Percentiles rank a stretch among this genome's conserved stretches.
Conservation (phyloP, 64 coral and sea anemone species). For the Stichodactyla helianthus region DNA sequence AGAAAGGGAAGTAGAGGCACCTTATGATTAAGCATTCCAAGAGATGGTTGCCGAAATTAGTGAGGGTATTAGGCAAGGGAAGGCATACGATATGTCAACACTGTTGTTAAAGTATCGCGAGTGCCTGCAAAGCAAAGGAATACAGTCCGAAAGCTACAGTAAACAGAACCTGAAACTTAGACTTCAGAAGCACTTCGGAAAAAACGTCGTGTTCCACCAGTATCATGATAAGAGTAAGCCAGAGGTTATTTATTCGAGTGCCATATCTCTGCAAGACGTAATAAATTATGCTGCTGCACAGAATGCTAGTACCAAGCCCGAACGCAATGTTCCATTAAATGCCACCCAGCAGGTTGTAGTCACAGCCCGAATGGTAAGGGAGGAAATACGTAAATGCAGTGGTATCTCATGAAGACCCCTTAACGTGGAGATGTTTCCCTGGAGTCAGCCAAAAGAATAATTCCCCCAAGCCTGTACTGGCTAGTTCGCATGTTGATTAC, state of each 20-base stretch:
- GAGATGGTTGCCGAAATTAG: neutral
- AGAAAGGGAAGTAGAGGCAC: neutral
- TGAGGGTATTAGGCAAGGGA: neutral
- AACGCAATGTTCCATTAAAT: no score
- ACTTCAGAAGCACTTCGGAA: no score
- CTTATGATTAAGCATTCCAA: neutral
- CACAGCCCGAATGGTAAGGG: no score
- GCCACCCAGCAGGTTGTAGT: no score
- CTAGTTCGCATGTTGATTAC: constrained; percentile 34
- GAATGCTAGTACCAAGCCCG: neutral
- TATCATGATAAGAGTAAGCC: no score
- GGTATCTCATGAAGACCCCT: constrained; percentile 2
- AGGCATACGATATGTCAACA: neutral
- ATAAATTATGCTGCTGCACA: neutral
- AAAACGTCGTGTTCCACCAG: no score
- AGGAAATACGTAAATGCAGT: neutral
- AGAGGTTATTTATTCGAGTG: no score
- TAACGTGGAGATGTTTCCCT: constrained; percentile 9
- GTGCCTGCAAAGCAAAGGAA: neutral
- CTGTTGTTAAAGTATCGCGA: neutral
- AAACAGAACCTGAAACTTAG: no score
- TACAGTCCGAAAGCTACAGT: neutral
- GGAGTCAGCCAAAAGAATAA: neutral
- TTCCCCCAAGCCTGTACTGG: constrained; percentile 24
- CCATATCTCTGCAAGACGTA: no score